Percentiles rank a stretch among this genome's conserved stretches.
Conservation (phyloP, 2,797 vertebrate species). For the Diglossa cyanea region DNA sequence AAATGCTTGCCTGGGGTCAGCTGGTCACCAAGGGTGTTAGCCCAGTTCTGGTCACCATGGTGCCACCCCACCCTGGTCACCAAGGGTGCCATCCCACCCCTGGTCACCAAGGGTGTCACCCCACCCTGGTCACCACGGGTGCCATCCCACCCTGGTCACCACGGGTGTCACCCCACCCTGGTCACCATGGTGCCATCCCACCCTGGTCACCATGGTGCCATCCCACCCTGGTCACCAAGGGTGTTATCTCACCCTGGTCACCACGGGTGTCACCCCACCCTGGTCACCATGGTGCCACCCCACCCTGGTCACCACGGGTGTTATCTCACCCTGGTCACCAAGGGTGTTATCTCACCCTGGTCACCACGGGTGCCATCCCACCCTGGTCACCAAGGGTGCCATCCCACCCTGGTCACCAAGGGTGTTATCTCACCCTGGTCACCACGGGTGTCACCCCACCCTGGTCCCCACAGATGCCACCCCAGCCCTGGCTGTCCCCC, state of each 20-base stretch:
- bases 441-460: neutral
- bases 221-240: neutral
- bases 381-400: neutral
- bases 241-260: no score
- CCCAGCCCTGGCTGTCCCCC: neutral
- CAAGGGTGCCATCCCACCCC: neutral
- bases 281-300: neutral
- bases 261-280: accelerated
- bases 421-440: no score
- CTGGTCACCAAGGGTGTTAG: neutral
- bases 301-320: neutral
- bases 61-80: no score
- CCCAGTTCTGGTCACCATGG: neutral
- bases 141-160: no score
- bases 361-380: neutral
- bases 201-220: neutral
- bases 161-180: neutral
- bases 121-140: neutral
- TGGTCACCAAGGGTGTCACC: no score
- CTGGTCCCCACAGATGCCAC: neutral
- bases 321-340: no score
- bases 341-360: neutral
- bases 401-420: neutral
- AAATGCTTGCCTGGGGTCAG: accelerated
- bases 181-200: neutral